Conservation (phyloP, 1,140 invertebrate species). For the Semibalanus balanoides region DNA sequence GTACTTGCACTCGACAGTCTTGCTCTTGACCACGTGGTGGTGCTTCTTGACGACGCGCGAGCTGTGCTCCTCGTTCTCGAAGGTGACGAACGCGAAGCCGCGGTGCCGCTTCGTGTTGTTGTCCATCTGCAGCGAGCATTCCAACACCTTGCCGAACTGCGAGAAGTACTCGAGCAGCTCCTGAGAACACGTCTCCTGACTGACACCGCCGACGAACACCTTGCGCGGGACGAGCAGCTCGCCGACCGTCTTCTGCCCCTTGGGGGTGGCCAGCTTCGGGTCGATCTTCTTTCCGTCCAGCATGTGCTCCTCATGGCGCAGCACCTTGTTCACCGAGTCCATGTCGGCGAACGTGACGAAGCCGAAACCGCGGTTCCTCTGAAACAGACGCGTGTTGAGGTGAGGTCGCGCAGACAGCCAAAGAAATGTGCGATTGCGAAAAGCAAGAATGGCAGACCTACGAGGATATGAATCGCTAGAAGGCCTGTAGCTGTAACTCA, state of each 20-base stretch:
- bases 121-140: constrained; percentile 88
- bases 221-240: constrained; percentile 50
- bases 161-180: constrained; percentile 83
- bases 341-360: constrained; percentile 86
- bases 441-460: too few relatives aligned
- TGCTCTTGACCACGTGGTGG: constrained; percentile 84
- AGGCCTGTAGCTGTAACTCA: too few relatives aligned
- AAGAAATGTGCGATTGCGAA: too few relatives aligned
- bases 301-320: constrained; percentile 76
- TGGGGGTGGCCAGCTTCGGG: constrained; percentile 79
- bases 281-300: constrained; percentile 89
- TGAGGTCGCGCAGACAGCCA: too few relatives aligned
- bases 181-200: constrained; percentile 76
- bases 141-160: constrained; percentile 76
- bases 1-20: constrained; percentile 85
- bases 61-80: constrained; percentile 76
- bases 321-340: constrained; percentile 72
- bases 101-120: constrained; percentile 81
- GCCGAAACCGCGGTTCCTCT: constrained; percentile 83
- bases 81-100: constrained; percentile 82
- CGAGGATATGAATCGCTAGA: too few relatives aligned
- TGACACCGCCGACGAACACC: constrained; percentile 81
- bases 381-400: constrained; percentile 24
- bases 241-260: constrained; percentile 48
- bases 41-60: constrained; percentile 83